A percentile compares a stretch with the other conserved stretches of the same genome.
These are phyloP conservation scores for Mercenaria mercenaria DNA, from an alignment of 1,140 invertebrate genomes.

Conservation along the genomic window DNA sequence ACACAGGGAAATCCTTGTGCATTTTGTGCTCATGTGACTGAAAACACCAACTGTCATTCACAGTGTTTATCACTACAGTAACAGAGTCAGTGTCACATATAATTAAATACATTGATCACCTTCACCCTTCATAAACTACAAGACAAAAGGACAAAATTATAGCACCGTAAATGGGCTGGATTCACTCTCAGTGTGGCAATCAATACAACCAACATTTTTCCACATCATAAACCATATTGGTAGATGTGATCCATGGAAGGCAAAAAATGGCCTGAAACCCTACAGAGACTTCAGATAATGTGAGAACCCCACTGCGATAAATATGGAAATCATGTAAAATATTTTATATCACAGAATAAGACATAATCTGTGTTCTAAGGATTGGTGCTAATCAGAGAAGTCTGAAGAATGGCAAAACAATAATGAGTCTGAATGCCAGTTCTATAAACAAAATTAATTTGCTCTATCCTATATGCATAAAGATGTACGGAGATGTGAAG, in stretches of 20 bases:
- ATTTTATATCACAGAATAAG: not conserved
- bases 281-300: not conserved
- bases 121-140: not conserved
- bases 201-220: slow-evolving; percentile 26
- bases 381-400: not conserved
- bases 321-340: not conserved
- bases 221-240: slow-evolving; percentile 27
- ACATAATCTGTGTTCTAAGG: not conserved
- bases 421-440: not conserved
- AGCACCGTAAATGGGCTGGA: slow-evolving; percentile 25
- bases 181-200: not conserved
- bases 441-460: no score
- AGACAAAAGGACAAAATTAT: slow-evolving; percentile 33
- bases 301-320: not conserved
- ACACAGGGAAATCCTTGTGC: no score
- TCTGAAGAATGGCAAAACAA: not conserved
- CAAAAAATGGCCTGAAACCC: not conserved
- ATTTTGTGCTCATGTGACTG: no score
- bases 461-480: no score
- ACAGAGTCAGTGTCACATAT: slow-evolving; percentile 2
- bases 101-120: not conserved
- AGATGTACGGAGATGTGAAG: no score
- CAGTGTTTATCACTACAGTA: no score
- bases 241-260: not conserved
- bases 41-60: no score